Conservation (phyloP, 2,888 invertebrate genomes). For the Rhodophaea formosa region DNA sequence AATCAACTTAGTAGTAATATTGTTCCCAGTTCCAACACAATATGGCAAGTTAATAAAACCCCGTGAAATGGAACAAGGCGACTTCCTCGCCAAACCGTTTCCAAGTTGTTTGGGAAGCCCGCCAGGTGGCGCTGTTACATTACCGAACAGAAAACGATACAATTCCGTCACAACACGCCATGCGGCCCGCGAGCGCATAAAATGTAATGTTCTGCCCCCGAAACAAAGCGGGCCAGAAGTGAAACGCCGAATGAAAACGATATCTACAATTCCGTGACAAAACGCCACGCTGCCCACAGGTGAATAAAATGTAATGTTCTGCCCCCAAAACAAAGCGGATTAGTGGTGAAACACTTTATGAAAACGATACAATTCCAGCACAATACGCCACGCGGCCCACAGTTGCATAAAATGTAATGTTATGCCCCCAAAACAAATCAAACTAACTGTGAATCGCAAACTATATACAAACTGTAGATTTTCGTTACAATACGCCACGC, state of each 20-base stretch:
- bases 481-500: too few relatives aligned
- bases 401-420: too few relatives aligned
- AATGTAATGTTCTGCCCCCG: neutral
- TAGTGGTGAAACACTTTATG: neutral
- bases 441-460: too few relatives aligned
- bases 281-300: neutral
- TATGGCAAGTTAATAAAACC: neutral
- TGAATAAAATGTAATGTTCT: slow-evolving; percentile 1
- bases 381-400: neutral
- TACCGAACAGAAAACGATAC: slow-evolving; percentile 10
- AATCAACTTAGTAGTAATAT: neutral
- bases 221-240: neutral
- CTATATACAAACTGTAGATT: too few relatives aligned
- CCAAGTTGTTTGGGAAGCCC: neutral
- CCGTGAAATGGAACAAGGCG: neutral
- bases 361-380: neutral
- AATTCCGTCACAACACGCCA: slow-evolving; percentile 7
- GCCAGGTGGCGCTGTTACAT: neutral
- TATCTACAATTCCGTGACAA: slow-evolving; percentile 12
- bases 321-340: neutral
- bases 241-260: slow-evolving; percentile 5
- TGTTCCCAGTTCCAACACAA: neutral
- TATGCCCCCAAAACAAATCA: too few relatives aligned
- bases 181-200: slow-evolving; percentile 2
- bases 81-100: neutral